These are phyloP conservation scores for Siniperca undulata DNA, from an alignment of 2,797 vertebrate genomes.

Conservation along the genomic window DNA sequence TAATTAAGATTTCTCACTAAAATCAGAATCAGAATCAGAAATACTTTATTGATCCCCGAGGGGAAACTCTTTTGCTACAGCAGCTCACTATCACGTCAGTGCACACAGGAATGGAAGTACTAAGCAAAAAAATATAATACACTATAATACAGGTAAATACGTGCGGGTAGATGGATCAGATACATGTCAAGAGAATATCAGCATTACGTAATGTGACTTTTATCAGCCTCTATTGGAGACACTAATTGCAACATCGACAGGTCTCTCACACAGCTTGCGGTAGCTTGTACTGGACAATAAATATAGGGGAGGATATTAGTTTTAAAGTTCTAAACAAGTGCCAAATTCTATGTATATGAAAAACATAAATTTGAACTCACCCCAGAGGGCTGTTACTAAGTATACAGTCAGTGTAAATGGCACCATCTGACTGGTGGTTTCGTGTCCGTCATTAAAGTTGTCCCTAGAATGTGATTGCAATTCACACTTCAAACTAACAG, in stretches of 20 bases:
- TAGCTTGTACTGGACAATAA: neutral
- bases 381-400: neutral
- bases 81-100: no score
- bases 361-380: conserved; percentile 2
- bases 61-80: no score
- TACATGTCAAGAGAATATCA: no score
- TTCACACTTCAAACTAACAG: neutral
- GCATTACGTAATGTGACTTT: conserved; percentile 3
- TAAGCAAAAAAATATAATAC: no score
- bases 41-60: no score
- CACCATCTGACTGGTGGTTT: conserved; percentile 40
- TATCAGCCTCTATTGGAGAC: neutral
- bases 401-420: conserved; percentile 26
- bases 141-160: no score
- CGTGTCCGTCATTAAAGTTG: conserved; percentile 12
- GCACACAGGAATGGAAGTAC: no score
- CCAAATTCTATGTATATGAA: neutral
- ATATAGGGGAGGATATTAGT: neutral
- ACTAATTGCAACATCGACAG: neutral
- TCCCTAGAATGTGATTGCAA: conserved; percentile 26
- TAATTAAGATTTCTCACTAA: no score
- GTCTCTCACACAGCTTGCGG: neutral
- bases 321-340: conserved; percentile 9
- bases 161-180: no score
- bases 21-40: no score